Evolutionary conservation across 2,113 vertebrate species (phyloP).

Genomic region (Onychostoma macrolepis): DNA sequence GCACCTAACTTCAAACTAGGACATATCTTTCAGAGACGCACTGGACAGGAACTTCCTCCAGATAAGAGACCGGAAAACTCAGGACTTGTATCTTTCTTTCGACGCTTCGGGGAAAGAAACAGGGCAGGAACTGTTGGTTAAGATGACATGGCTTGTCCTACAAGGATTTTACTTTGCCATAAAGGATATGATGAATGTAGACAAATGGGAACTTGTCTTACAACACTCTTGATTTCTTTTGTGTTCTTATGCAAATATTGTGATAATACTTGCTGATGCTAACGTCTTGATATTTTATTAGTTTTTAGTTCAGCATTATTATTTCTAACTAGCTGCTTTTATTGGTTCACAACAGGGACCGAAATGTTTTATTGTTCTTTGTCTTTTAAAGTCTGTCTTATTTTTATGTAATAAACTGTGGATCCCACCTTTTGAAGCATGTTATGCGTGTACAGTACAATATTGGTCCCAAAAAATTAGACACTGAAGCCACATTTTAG

Average conservation of each 20-base stretch:
- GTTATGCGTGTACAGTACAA: neutral
- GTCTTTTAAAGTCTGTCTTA: constrained; percentile 18
- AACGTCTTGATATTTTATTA: neutral
- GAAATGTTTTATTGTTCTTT: neutral
- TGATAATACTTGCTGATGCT: neutral
- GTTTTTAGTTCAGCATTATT: neutral
- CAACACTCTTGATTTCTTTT: neutral
- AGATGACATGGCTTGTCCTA: neutral
- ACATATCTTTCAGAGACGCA: constrained; percentile 65
- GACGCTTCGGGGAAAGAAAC: constrained; percentile 69
- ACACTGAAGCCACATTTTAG: neutral
- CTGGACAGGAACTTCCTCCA: constrained; percentile 37
- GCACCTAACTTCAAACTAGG: constrained; percentile 59
- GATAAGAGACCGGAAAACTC: constrained; percentile 58
- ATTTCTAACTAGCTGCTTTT: constrained; percentile 26
- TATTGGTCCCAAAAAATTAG: neutral
- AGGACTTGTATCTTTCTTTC: constrained; percentile 73
- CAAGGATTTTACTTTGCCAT: constrained; percentile 38
- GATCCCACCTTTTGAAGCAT: constrained; percentile 34
- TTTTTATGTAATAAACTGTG: constrained; percentile 62
- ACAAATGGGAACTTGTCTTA: constrained; percentile 73
- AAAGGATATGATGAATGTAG: constrained; percentile 44
- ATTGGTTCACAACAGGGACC: constrained; percentile 16
- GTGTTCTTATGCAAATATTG: neutral
- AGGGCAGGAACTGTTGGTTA: constrained; percentile 57